These are phyloP conservation scores for Catocala sponsa DNA, from an alignment of 2,888 invertebrate genomes.

Conservation along the genomic window DNA sequence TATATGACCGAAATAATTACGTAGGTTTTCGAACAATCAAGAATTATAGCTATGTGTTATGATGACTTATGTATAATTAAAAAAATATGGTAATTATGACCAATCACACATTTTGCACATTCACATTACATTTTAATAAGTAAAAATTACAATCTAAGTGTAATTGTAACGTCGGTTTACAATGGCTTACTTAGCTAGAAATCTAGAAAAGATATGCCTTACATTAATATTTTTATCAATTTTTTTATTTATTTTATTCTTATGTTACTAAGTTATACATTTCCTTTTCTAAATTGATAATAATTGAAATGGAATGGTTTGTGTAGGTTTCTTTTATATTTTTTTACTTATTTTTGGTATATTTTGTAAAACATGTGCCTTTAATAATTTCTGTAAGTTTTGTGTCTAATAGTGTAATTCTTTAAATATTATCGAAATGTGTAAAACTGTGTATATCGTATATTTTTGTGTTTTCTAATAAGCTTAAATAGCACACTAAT, in stretches of 20 bases:
- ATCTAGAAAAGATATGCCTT: constrained; percentile 37
- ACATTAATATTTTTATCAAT: constrained; percentile 31
- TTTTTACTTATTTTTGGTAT: neutral
- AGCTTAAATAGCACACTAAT: constrained; percentile 25
- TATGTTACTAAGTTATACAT: constrained; percentile 12
- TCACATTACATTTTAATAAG: constrained; percentile 5
- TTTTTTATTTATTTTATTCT: constrained; percentile 19
- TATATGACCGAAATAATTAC: no score
- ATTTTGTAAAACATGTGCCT: constrained; percentile 4
- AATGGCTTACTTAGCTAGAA: constrained; percentile 29
- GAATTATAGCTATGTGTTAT: no score
- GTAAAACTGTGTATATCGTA: constrained; percentile 25
- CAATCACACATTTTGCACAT: constrained; percentile 12
- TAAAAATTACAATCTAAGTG: constrained; percentile 15
- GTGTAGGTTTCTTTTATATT: neutral
- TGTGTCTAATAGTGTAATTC: constrained; percentile 12
- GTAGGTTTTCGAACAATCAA: no score
- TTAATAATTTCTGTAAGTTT: neutral
- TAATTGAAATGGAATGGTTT: constrained; percentile 4
- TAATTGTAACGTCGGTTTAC: constrained; percentile 18
- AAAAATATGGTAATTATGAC: neutral
- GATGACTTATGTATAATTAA: no score
- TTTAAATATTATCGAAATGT: constrained; percentile 5
- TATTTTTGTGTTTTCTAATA: constrained; percentile 25
- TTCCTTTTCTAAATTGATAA: constrained; percentile 6